phyloP scores from a whole-genome alignment of 2,888 invertebrate species.

The Silvanus unidentatus region DNA sequence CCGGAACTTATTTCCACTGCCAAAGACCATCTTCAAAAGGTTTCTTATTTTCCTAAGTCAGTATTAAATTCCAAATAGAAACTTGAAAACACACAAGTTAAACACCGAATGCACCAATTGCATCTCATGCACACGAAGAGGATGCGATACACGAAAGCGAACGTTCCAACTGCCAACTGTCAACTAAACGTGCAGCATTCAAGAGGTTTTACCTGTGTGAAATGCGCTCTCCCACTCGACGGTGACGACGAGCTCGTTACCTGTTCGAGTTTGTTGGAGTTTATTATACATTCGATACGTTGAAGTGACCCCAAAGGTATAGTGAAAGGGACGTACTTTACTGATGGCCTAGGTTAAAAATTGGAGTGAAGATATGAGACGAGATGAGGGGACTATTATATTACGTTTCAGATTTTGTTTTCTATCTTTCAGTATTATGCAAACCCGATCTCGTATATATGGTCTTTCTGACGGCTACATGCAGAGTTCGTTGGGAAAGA shows the following conservation, averaged over 20 bases:
- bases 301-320: slow-evolving; percentile 27
- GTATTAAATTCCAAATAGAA: slow-evolving; percentile 8
- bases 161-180: slow-evolving; percentile 15
- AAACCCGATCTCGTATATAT: too few relatives aligned
- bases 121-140: background rate
- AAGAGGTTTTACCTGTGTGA: slow-evolving; percentile 11
- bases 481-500: too few relatives aligned
- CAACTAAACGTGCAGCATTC: slow-evolving; percentile 14
- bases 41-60: slow-evolving; percentile 5
- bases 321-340: slow-evolving; percentile 34
- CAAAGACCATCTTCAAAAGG: slow-evolving; percentile 39
- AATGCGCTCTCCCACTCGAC: slow-evolving; percentile 9
- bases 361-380: slow-evolving; percentile 18
- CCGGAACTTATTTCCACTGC: slow-evolving; percentile 50
- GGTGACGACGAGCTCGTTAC: slow-evolving; percentile 7
- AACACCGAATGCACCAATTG: background rate
- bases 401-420: too few relatives aligned
- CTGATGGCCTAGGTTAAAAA: slow-evolving; percentile 21
- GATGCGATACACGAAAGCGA: slow-evolving; percentile 1
- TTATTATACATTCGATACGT: too few relatives aligned
- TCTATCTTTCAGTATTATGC: too few relatives aligned
- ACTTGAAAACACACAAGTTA: slow-evolving; percentile 3
- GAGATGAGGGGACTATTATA: too few relatives aligned
- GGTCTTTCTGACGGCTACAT: too few relatives aligned
- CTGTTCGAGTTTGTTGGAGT: slow-evolving; percentile 11